phyloP scores from a whole-genome alignment of 2,113 vertebrate genomes.

The Bettongia penicillata region DNA sequence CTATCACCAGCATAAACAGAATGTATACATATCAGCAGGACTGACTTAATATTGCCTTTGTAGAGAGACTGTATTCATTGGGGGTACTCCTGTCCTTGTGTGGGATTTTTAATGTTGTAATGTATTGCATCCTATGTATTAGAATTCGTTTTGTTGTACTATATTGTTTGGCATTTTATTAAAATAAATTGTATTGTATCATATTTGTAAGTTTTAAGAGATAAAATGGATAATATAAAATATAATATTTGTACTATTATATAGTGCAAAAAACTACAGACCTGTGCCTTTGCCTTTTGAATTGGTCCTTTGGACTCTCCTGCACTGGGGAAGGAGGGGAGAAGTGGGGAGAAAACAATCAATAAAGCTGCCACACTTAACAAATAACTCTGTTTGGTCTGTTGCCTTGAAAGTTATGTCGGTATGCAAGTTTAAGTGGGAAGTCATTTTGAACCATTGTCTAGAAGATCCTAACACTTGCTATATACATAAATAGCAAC shows the following conservation, averaged over 20 bases:
- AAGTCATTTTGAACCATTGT: neutral
- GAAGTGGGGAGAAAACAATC: constrained; percentile 31
- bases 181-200: constrained; percentile 77
- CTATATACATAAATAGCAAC: neutral
- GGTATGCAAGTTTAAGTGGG: neutral
- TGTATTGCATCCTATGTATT: constrained; percentile 72
- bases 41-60: constrained; percentile 51
- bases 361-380: constrained; percentile 70
- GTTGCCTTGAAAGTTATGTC: constrained; percentile 22
- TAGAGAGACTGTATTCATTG: constrained; percentile 59
- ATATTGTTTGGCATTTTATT: constrained; percentile 75
- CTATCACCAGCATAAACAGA: constrained; percentile 54
- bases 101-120: constrained; percentile 69
- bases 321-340: constrained; percentile 59
- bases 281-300: constrained; percentile 65
- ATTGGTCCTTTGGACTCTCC: constrained; percentile 48
- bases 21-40: constrained; percentile 66
- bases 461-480: neutral
- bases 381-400: constrained; percentile 63
- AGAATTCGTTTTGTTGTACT: constrained; percentile 72
- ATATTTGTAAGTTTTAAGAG: constrained; percentile 72
- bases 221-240: constrained; percentile 77
- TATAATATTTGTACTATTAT: constrained; percentile 70
- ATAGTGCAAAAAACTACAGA: constrained; percentile 65
- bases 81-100: constrained; percentile 60